Evolutionary conservation across 1,140 invertebrate species (phyloP).

Genomic region (Doryteuthis pealeii): DNA sequence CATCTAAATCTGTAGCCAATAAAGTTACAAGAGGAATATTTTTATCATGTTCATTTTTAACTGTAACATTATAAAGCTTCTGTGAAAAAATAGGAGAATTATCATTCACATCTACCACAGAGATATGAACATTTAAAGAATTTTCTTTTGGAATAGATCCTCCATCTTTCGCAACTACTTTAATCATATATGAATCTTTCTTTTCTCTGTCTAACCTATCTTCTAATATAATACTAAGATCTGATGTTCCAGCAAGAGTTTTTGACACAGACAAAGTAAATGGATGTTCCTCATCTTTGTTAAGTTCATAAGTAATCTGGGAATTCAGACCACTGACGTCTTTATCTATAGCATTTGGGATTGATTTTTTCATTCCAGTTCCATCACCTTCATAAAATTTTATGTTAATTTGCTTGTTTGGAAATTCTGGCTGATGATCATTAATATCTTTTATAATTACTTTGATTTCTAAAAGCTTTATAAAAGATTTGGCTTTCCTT

Average conservation of each 20-base stretch:
- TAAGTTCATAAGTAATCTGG: too few species aligned
- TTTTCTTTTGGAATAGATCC: neutral
- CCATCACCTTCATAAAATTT: too few species aligned
- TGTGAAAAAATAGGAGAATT: constrained; percentile 76
- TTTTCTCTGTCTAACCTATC: constrained; percentile 20
- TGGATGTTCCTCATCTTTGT: too few species aligned
- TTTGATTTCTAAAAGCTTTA: too few species aligned
- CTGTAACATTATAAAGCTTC: constrained; percentile 26
- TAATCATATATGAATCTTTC: constrained; percentile 13
- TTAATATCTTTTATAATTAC: too few species aligned
- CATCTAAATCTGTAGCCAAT: constrained; percentile 40
- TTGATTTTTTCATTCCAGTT: too few species aligned
- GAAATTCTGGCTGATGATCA: too few species aligned
- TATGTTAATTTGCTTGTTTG: too few species aligned
- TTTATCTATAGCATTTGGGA: too few species aligned
- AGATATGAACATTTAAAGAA: constrained; percentile 64
- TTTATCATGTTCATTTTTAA: constrained; percentile 31
- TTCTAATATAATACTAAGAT: constrained; percentile 15
- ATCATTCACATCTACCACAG: constrained; percentile 41
- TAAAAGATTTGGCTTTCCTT: too few species aligned
- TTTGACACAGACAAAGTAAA: neutral
- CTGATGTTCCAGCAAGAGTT: constrained; percentile 68
- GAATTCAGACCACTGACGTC: too few species aligned
- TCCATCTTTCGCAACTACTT: constrained; percentile 18
- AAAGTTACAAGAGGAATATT: constrained; percentile 34